Evolutionary conservation across 2,888 invertebrate genomes (phyloP), one percentile per base, ranked within the genome.

Genomic region (Drosophila anomelani): DNA sequence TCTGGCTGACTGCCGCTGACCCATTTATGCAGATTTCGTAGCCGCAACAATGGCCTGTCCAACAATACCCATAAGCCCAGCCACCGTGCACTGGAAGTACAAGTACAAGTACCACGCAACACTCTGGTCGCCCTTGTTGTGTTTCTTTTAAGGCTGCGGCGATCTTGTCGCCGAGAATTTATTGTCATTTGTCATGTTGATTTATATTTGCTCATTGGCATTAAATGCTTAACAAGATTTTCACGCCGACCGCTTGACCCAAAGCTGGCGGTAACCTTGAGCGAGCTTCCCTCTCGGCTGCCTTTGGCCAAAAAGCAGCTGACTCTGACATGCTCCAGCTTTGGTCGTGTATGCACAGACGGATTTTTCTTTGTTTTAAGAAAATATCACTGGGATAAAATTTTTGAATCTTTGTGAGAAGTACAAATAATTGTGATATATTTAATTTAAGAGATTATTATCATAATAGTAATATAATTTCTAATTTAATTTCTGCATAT

Each of bases 151-250:
- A 54, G 73, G 44, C 74, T 72, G 74, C 81, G 66, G 76, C 81
- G 63, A 73, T 75, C 75, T 85, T 77, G 71, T 72, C 75, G 56
- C 60, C 68, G 53, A 77, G 80, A 88, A 85, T 77, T 88, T 89
- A 85, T 62, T 74, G 84, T 86, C 85, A 85, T 85, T 85, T 85
- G 85, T 85, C 85, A 83, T 75, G 90, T 76, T 85, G 90, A 85
- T 90, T 85, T 90, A 85, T 85, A 86, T 86, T 78, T 83, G 70
- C 81, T 83, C 74, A 84, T 77, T 88, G 87, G 87, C 90, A 81
- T 83, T 90, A 75, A 88, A 83, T 83, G 90, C 78, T 71, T 70
- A 61, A 90, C 84, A 86, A 80, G 74, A 80, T 80, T 89, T 88
- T 89, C 86, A 85, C 90, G 89, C 89, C 47, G 81, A 36, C 68